phyloP scores from a whole-genome alignment of 2,113 vertebrate species.

The Jaculus jaculus region DNA sequence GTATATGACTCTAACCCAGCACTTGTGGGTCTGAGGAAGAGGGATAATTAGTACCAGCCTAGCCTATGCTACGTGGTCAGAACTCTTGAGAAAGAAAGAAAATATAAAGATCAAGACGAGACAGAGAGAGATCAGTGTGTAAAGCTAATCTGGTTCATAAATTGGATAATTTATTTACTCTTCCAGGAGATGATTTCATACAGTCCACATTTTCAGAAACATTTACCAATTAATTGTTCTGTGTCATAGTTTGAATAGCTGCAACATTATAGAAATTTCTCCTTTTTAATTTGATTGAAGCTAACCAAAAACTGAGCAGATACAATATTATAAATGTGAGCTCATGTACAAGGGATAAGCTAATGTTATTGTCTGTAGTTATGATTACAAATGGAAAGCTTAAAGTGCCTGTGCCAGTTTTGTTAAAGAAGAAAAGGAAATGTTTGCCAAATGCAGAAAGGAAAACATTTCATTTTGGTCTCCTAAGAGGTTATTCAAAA shows the following conservation, averaged over 20 bases:
- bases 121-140: neutral
- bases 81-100: neutral
- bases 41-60: neutral
- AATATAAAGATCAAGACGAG: neutral
- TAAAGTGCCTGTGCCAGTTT: slow-evolving; percentile 37
- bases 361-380: slow-evolving; percentile 46
- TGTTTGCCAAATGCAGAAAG: slow-evolving; percentile 57
- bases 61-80: neutral
- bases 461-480: slow-evolving; percentile 56
- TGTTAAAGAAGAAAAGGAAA: neutral
- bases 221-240: neutral
- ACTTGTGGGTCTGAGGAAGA: neutral
- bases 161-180: neutral
- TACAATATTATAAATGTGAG: neutral
- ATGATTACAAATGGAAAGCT: slow-evolving; percentile 36
- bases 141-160: neutral
- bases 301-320: slow-evolving; percentile 43
- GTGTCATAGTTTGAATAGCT: slow-evolving; percentile 3
- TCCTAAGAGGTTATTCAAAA: slow-evolving; percentile 65
- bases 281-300: neutral
- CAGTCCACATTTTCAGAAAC: slow-evolving; percentile 25
- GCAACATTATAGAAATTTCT: neutral
- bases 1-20: neutral
- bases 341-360: slow-evolving; percentile 17
- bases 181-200: slow-evolving; percentile 28